These are phyloP conservation scores for Psylliodes chrysocephalus DNA, from an alignment of 2,888 invertebrate species.

Conservation along the genomic window DNA sequence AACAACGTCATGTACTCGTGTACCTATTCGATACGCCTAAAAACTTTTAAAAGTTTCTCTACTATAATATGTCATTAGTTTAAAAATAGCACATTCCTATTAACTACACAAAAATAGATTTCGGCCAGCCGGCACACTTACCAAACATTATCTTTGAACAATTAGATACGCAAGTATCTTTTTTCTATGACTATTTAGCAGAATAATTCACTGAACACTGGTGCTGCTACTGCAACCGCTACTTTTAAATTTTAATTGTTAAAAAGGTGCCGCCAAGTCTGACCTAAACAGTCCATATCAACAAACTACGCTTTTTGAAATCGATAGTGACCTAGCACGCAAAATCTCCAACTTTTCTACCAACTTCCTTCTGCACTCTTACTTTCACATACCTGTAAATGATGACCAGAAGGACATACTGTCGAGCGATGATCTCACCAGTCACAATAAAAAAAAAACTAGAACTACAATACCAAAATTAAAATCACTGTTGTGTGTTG, in stretches of 20 bases:
- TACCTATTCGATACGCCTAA: no score
- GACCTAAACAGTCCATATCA: conserved; percentile 28
- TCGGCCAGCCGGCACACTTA: not conserved
- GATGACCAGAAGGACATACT: conserved; percentile 31
- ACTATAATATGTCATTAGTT: conserved; percentile 17
- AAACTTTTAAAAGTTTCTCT: not conserved
- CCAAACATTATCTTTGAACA: conserved; percentile 1
- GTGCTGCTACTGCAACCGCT: not conserved
- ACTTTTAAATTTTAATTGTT: conserved; percentile 2
- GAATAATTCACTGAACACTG: no score
- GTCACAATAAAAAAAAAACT: not conserved
- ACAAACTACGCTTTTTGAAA: conserved; percentile 28
- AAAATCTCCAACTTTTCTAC: conserved; percentile 13
- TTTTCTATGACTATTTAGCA: not conserved
- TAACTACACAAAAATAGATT: conserved; percentile 26
- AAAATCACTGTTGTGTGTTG: conserved; percentile 4
- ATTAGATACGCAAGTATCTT: not conserved
- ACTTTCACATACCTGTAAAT: conserved; percentile 18
- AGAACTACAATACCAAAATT: not conserved
- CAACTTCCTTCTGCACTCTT: not conserved
- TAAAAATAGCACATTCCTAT: conserved; percentile 29
- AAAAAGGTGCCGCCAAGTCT: conserved; percentile 37
- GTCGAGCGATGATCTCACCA: not conserved
- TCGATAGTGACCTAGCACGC: conserved; percentile 32
- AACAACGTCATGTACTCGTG: not conserved